Evolutionary conservation across 1,140 invertebrate genomes (phyloP).

Genomic region (Cydia pomonella): DNA sequence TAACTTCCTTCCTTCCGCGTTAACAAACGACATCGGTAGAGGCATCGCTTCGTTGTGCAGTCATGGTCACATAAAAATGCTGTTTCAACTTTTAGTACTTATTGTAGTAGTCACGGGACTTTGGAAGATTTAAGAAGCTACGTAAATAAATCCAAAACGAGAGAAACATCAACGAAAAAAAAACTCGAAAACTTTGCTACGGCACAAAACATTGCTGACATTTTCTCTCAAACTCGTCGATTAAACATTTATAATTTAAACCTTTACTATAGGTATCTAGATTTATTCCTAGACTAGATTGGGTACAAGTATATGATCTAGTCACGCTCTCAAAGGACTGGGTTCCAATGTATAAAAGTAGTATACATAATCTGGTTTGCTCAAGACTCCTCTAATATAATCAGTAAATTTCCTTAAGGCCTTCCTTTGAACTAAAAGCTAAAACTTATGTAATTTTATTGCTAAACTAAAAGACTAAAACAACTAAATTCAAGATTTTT

Average conservation of each 20-base stretch:
- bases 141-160: no score
- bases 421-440: background rate
- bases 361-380: background rate
- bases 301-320: background rate
- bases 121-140: background rate
- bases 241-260: no score
- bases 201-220: no score
- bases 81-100: background rate
- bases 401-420: background rate
- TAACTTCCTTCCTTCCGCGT: constrained; percentile 26
- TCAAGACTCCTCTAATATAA: constrained; percentile 4
- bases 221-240: no score
- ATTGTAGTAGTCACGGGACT: background rate
- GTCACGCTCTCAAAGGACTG: background rate
- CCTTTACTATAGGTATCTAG: background rate
- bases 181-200: no score
- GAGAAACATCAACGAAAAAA: no score
- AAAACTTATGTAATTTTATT: background rate
- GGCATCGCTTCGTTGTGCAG: background rate
- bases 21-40: background rate
- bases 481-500: no score
- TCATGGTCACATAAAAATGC: background rate
- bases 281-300: background rate
- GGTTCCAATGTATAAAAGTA: background rate
- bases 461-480: background rate